Evolutionary conservation across 1,140 invertebrate species (phyloP), one percentile per base, ranked within the genome.

Genomic region (Nebria ingens): DNA sequence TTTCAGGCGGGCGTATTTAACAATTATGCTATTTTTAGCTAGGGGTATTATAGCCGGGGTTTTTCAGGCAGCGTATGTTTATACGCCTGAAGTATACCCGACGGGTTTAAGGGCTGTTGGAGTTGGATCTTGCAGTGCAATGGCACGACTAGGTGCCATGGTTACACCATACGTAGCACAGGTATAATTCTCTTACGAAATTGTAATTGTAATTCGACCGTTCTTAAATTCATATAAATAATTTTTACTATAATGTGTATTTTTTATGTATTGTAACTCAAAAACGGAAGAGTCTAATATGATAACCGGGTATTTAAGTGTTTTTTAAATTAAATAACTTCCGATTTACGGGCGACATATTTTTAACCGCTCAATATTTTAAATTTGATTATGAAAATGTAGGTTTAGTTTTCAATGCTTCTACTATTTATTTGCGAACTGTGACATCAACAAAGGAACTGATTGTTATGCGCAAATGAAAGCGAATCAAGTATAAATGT

Each of bases 61-160:
- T 2, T 97, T 97, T 67, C 92, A 95, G 79, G 91, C 91, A 13
- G 89, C 91, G 0, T 97, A 97, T 67, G 91, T 97, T 13, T 97
- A 97, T 64, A 96, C 93, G 13, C 91, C 93, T 19, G 93, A 96
- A 79, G 89, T 94, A 54, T 96, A 96, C 71, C 92, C 93, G 0
- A 95, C 91, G 2, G 88, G 89, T 42, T 78, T 94, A 58, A 70
- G 92, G 59, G 87, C 90, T 22, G 83, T 93, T 29, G 93, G 92
- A 0, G 83, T 96, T 0, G 92, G 91, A 2, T 84, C 89, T 1
- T 93, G 91, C 68, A 91, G 88, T 65, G 87, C 86, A 1, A 91
- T 96, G 78, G 91, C 93, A 2, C 73, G 93, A 55, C 77, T 96
- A 21, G 93, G 93, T 29, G 92, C 93, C 17, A 94, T 95, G 82